These are phyloP conservation scores for Noctua janthe DNA, from an alignment of 2,888 invertebrate species.

Conservation along the genomic window DNA sequence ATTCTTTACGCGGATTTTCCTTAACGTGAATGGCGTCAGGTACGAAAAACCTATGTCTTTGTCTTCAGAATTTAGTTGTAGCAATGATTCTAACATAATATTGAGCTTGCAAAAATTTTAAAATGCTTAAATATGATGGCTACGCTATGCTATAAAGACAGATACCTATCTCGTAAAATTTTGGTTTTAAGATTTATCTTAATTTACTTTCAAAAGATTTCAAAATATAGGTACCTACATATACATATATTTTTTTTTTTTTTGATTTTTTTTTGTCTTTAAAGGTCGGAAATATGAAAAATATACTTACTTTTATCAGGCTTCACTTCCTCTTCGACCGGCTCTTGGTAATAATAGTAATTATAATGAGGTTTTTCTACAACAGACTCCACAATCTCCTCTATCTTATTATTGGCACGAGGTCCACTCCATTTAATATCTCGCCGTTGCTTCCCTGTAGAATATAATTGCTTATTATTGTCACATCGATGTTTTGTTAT, in stretches of 20 bases:
- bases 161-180: neutral
- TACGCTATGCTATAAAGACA: neutral
- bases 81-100: neutral
- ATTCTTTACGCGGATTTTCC: neutral
- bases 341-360: neutral
- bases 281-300: neutral
- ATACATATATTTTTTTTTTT: too few relatives aligned
- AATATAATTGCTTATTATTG: neutral
- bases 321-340: constrained; percentile 8
- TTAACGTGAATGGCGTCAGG: too few relatives aligned
- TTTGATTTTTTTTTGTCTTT: neutral
- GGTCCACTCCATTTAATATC: constrained; percentile 36
- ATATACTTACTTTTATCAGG: constrained; percentile 26
- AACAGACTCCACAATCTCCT: constrained; percentile 2
- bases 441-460: constrained; percentile 35
- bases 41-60: too few relatives aligned
- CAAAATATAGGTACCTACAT: too few relatives aligned
- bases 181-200: neutral
- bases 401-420: neutral
- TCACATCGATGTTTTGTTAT: constrained; percentile 4
- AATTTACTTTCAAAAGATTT: neutral
- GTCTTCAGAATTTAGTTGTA: neutral
- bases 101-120: neutral
- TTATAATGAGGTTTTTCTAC: neutral
- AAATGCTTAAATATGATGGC: neutral